Base-by-base conservation (phyloP, 1,140 invertebrate species). In the Pissodes strobi region DNA sequence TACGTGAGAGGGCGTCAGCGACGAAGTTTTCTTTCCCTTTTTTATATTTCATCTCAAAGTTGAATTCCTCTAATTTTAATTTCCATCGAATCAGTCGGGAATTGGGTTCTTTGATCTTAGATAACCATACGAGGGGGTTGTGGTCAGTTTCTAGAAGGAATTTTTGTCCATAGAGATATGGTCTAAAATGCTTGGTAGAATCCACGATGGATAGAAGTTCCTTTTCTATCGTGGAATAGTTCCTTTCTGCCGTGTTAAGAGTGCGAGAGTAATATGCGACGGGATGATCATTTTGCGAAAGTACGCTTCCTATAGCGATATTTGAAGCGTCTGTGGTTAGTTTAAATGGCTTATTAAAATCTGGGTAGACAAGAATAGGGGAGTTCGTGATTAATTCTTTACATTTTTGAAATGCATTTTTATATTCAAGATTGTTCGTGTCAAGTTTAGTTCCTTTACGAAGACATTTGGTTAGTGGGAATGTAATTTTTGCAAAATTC, bases 231-330 rank as follows among this genome's bases (percentile, higher is more conserved):
- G n/a, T n/a, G n/a, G n/a, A n/a, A n/a, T n/a, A n/a, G n/a, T n/a
- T n/a, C n/a, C n/a, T n/a, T n/a, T n/a, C 72, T 9, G 59, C 62
- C 37, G 69, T 64, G 18, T 66, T 73, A 13, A 77, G n/a, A 6
- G 69, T 43, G 5, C 15, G 5, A 12, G 39, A 43, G 13, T 43
- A 12, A 12, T 12, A 12, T 5, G 39, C 39, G 5, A 43, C 13
- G 6, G 39, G 9, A 13, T 43, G 9, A 12, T 17, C 39, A 17
- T 43, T 43, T 13, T 43, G 39, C 9, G 39, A 43, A 12, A 43
- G 15, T 6, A 43, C 39, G 13, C 39, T 43, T 43, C 39, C 39
- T 43, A 43, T 12, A 9, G 39, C 39, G 6, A 43, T 12, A 17
- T 12, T 43, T 6, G 39, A 43, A 13, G 15, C 39, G 13, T 43